These are phyloP conservation scores for Zosterops pallidus DNA, from an alignment of 2,113 vertebrate species.

Conservation along the genomic window DNA sequence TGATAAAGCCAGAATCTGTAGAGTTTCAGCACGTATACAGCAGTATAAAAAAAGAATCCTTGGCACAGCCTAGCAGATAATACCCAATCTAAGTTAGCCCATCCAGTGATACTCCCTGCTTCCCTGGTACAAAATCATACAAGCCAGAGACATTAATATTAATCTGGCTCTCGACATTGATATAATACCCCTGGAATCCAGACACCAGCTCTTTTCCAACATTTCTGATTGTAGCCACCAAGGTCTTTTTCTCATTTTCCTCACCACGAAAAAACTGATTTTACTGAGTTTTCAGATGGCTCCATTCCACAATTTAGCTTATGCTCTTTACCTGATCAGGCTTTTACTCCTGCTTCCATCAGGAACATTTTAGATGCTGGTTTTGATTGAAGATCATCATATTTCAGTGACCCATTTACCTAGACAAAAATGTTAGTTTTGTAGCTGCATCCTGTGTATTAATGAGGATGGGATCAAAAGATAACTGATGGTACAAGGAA, in stretches of 20 bases:
- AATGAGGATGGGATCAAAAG: neutral
- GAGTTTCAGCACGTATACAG: neutral
- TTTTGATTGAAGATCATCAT: neutral
- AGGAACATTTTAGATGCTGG: neutral
- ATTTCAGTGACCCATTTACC: neutral
- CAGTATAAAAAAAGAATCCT: neutral
- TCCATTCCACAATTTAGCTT: neutral
- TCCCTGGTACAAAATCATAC: neutral
- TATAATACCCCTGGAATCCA: neutral
- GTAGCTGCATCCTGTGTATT: neutral
- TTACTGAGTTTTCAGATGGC: neutral
- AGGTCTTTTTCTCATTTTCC: neutral
- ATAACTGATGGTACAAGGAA: neutral
- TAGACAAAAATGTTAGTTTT: neutral
- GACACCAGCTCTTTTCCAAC: neutral
- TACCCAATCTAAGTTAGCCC: neutral
- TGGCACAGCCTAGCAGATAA: neutral
- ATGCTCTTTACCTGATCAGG: neutral
- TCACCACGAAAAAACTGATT: neutral
- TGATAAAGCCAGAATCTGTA: neutral
- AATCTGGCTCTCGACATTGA: neutral
- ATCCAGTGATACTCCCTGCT: neutral
- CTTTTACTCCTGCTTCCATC: neutral
- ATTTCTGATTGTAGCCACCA: neutral
- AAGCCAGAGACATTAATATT: neutral